phyloP scores from a whole-genome alignment of 2,797 vertebrate species.

The Champsocephalus esox region DNA sequence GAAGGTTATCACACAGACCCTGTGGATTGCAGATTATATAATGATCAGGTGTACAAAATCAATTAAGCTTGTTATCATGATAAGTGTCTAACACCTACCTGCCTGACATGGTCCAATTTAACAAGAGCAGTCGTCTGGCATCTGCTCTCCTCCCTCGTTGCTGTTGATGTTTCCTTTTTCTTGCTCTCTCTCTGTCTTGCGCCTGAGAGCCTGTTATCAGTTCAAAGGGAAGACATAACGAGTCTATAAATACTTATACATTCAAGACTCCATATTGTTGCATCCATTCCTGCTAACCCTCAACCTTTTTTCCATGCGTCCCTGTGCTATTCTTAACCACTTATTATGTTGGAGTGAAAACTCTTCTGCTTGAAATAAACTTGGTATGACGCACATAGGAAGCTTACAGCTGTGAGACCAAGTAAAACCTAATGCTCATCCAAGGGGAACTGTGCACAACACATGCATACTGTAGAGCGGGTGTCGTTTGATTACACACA shows the following conservation, averaged over 20 bases:
- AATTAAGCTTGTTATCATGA: slow-evolving; percentile 37
- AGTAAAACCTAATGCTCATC: slow-evolving; percentile 78
- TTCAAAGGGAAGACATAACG: slow-evolving; percentile 43
- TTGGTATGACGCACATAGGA: slow-evolving; percentile 67
- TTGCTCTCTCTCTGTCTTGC: slow-evolving; percentile 37
- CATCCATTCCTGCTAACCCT: slow-evolving; percentile 41
- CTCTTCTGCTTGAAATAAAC: slow-evolving; percentile 69
- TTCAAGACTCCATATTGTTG: slow-evolving; percentile 31
- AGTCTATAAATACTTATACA: slow-evolving; percentile 48
- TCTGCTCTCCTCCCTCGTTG: slow-evolving; percentile 30
- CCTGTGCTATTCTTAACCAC: slow-evolving; percentile 74
- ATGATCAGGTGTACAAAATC: slow-evolving; percentile 49
- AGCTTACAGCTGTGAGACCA: slow-evolving; percentile 77
- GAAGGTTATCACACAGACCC: slow-evolving; percentile 47
- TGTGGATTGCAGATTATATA: slow-evolving; percentile 47
- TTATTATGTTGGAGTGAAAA: slow-evolving; percentile 77
- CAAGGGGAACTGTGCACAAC: slow-evolving; percentile 69
- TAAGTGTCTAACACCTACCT: slow-evolving; percentile 38
- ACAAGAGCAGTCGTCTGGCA: slow-evolving; percentile 44
- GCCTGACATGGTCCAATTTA: slow-evolving; percentile 30
- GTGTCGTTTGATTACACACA: slow-evolving; percentile 58
- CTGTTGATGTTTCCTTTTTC: neutral
- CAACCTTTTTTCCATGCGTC: slow-evolving; percentile 6
- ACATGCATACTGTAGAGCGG: slow-evolving; percentile 65
- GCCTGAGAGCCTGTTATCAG: slow-evolving; percentile 25